A percentile compares a stretch with the other conserved stretches of the same genome.
Evolutionary conservation across 2,113 vertebrate genomes (phyloP).

Genomic region (Ciconia stormi): DNA sequence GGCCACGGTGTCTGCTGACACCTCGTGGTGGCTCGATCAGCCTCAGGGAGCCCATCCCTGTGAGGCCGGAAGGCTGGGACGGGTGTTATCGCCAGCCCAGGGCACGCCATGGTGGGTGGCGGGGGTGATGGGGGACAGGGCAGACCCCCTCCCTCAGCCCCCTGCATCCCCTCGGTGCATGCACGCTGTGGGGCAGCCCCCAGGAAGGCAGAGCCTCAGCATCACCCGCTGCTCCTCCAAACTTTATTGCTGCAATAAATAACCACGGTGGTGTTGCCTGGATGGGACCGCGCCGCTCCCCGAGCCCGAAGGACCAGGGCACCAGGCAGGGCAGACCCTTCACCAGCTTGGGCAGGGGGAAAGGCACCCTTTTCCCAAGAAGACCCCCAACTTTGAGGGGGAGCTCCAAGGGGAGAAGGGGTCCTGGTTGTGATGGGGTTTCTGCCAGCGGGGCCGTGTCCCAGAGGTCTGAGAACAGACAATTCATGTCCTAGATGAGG

Average conservation of each 20-base stretch:
- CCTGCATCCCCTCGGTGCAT: rapidly evolving
- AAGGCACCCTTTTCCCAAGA: neutral
- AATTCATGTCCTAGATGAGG: neutral
- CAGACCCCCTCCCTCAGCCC: neutral
- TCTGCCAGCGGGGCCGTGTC: neutral
- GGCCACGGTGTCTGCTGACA: neutral
- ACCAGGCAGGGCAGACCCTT: neutral
- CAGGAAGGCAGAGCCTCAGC: neutral
- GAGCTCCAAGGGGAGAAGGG: neutral
- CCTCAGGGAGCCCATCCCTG: neutral
- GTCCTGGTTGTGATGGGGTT: rapidly evolving
- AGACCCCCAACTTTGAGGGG: rapidly evolving
- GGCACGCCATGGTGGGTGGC: rapidly evolving
- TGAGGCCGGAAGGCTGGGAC: no score
- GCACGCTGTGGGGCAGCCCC: neutral
- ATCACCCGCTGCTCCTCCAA: neutral
- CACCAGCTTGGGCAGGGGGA: neutral
- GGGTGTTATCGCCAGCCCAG: rapidly evolving
- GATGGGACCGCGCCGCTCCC: neutral
- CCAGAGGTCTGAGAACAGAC: neutral
- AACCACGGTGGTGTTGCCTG: neutral
- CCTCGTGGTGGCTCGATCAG: neutral
- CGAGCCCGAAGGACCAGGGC: neutral
- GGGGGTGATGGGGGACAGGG: neutral
- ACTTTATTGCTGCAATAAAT: constrained; percentile 60